Evolutionary conservation across 2,113 vertebrate species (phyloP).

Genomic region (Miniopterus natalensis): DNA sequence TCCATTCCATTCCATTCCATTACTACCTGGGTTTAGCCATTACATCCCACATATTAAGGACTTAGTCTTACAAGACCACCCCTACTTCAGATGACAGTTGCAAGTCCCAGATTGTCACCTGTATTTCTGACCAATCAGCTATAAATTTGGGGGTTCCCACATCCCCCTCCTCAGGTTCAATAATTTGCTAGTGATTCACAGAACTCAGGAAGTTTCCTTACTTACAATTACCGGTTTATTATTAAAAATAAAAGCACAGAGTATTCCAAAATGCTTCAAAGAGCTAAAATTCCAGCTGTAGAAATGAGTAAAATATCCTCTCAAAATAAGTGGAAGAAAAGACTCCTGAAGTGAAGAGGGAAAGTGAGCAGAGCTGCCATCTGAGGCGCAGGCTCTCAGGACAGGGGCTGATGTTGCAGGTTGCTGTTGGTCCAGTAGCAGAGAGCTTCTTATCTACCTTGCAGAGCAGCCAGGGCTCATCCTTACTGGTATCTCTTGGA

Average conservation of each 20-base stretch:
- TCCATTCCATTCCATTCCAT: not conserved
- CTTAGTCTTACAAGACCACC: not conserved
- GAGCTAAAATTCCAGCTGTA: slow-evolving; percentile 41
- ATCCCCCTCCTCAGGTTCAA: not conserved
- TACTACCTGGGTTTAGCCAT: not conserved
- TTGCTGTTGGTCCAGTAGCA: not conserved
- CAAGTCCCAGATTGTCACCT: not conserved
- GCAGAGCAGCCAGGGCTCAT: not conserved
- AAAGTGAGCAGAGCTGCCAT: not conserved
- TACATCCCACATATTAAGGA: not conserved
- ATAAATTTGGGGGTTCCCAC: not conserved
- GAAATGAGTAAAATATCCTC: not conserved
- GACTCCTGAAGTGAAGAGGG: not conserved
- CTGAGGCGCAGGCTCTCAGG: not conserved
- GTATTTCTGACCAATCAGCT: not conserved
- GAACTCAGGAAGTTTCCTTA: not conserved
- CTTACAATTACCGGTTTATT: not conserved
- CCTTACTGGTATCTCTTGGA: not conserved
- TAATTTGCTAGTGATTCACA: not conserved
- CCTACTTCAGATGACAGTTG: not conserved
- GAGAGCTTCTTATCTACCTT: not conserved
- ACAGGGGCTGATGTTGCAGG: not conserved
- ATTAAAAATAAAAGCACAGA: not conserved
- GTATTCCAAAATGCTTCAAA: not conserved
- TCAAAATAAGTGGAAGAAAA: not conserved